Conservation (phyloP, 2,797 vertebrate species). For the Neosilurus mollespiculum region DNA sequence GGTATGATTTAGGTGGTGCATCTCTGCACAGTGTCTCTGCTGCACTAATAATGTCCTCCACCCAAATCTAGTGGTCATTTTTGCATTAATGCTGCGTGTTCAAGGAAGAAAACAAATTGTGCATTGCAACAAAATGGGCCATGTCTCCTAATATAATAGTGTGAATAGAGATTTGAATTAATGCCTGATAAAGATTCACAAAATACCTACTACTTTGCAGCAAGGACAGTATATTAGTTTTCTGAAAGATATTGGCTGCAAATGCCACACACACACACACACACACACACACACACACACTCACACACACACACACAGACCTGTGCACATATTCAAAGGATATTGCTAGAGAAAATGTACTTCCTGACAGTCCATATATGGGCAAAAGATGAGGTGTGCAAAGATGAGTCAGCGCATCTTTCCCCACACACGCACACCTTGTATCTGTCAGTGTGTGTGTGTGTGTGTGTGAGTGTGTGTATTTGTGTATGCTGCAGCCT, state of each 20-base stretch:
- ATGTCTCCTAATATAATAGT: neutral
- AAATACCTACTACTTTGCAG: neutral
- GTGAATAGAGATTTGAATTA: neutral
- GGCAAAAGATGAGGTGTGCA: slow-evolving; percentile 75
- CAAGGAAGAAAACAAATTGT: neutral
- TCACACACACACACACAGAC: no score
- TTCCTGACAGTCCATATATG: slow-evolving; percentile 72
- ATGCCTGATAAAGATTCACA: neutral
- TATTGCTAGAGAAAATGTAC: slow-evolving; percentile 17
- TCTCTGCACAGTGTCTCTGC: neutral
- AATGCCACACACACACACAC: neutral
- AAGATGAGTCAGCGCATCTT: slow-evolving; percentile 72
- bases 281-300: slow-evolving; percentile 1
- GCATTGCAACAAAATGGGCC: neutral
- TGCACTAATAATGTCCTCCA: neutral
- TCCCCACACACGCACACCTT: slow-evolving; percentile 29
- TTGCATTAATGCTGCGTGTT: neutral
- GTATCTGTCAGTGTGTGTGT: neutral
- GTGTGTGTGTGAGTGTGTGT: slow-evolving; percentile 11
- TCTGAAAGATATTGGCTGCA: neutral
- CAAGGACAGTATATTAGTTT: neutral
- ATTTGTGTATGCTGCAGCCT: neutral
- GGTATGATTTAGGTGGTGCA: neutral
- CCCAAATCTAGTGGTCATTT: neutral
- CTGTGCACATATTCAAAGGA: slow-evolving; percentile 9